Evolutionary conservation across 2,888 invertebrate genomes (phyloP).

Genomic region (Artemia sp.): DNA sequence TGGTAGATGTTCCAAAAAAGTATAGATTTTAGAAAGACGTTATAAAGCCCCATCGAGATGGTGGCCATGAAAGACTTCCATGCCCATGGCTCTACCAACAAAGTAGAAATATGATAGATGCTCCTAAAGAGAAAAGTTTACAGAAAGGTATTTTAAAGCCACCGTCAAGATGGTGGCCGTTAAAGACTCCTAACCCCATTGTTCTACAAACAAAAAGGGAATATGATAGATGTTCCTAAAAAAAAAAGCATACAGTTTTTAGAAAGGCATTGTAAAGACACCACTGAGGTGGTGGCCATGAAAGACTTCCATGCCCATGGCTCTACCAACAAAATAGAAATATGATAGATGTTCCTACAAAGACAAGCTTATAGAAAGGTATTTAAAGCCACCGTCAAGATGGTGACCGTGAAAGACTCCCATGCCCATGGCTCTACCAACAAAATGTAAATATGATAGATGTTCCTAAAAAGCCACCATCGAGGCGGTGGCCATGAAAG

Average conservation of each 20-base stretch:
- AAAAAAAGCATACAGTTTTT: slow-evolving; percentile 24
- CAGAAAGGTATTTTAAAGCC: slow-evolving; percentile 94
- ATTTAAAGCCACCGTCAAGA: no score
- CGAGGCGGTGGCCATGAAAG: not conserved
- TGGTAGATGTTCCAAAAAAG: slow-evolving; percentile 65
- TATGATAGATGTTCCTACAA: no score
- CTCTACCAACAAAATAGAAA: no score
- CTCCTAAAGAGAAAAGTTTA: slow-evolving; percentile 49
- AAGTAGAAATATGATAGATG: slow-evolving; percentile 95
- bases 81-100: slow-evolving; percentile 82
- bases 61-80: slow-evolving; percentile 91
- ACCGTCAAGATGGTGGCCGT: slow-evolving; percentile 88
- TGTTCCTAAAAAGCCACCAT: slow-evolving; percentile 48
- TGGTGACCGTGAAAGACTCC: no score
- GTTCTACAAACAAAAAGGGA: slow-evolving; percentile 94
- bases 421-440: slow-evolving; percentile 44
- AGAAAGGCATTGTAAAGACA: no score
- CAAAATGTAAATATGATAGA: slow-evolving; percentile 91
- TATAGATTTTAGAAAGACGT: slow-evolving; percentile 66
- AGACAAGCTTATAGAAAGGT: not conserved
- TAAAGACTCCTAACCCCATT: slow-evolving; percentile 86
- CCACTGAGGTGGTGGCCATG: no score
- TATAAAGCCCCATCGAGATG: slow-evolving; percentile 92
- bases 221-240: slow-evolving; percentile 78
- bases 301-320: no score